Evolutionary conservation across 2,797 vertebrate genomes (phyloP).

Genomic region (Decapterus maruadsi): DNA sequence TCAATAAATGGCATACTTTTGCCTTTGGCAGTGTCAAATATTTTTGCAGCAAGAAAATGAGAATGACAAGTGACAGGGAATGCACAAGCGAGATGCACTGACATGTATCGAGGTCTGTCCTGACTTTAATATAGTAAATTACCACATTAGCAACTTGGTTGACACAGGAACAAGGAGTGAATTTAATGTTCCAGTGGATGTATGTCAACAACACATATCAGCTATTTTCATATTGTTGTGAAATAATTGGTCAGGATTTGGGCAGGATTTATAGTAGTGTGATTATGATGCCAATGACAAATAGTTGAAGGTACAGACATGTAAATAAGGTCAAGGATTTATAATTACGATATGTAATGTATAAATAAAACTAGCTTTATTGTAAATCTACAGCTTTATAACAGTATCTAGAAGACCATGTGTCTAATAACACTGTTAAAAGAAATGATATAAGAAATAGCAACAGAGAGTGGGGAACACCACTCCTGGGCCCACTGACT

Average conservation of each 20-base stretch:
- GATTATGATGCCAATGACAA: background rate
- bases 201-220: background rate
- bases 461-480: background rate
- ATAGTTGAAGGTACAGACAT: background rate
- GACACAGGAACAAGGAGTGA: background rate
- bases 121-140: background rate
- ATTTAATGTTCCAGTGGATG: background rate
- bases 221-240: background rate
- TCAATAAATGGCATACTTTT: conserved; percentile 32
- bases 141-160: conserved; percentile 9
- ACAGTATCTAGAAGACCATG: background rate
- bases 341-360: no score
- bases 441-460: background rate
- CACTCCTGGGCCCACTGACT: background rate
- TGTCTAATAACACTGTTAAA: background rate
- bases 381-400: background rate
- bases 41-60: conserved; percentile 27
- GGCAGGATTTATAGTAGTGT: background rate
- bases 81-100: conserved; percentile 2
- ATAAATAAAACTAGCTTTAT: background rate
- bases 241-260: background rate
- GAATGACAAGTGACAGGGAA: conserved; percentile 6
- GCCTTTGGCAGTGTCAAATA: conserved; percentile 14
- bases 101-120: background rate
- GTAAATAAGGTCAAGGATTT: background rate